phyloP scores from a whole-genome alignment of 1,140 invertebrate species.

The Drosophila arawakana region DNA sequence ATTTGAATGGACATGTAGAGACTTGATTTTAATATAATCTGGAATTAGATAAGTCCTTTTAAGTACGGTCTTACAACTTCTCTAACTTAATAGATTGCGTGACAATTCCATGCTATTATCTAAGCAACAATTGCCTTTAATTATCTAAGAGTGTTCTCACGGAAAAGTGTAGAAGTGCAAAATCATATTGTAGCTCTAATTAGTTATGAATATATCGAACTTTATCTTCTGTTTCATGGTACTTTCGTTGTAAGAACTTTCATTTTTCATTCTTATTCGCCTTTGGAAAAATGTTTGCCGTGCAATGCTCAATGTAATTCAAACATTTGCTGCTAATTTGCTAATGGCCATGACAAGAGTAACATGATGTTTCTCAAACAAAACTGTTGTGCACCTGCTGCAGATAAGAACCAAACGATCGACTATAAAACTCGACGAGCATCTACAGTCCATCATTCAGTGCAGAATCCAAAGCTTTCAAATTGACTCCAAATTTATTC shows the following conservation, averaged over 20 bases:
- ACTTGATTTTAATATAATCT: too few relatives aligned
- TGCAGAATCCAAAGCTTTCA: constrained; percentile 1
- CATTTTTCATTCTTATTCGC: constrained; percentile 7
- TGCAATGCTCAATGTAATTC: not conserved
- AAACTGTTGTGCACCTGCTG: not conserved
- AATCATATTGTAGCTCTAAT: not conserved
- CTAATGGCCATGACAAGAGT: constrained; percentile 15
- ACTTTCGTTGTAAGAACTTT: constrained; percentile 2
- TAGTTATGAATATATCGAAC: not conserved
- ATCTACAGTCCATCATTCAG: not conserved
- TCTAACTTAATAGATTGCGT: not conserved
- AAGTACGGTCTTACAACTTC: too few relatives aligned
- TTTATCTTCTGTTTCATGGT: not conserved
- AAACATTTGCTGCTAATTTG: constrained; percentile 27
- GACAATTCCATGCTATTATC: not conserved
- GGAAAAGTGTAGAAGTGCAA: not conserved
- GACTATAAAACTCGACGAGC: constrained; percentile 16
- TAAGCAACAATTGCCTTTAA: not conserved
- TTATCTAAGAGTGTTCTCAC: constrained; percentile 9
- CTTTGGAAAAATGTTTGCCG: not conserved
- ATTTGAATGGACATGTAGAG: too few relatives aligned
- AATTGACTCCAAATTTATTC: not conserved
- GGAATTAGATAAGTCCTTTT: too few relatives aligned
- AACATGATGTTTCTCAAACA: constrained; percentile 6
- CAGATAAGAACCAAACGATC: constrained; percentile 12